Percentiles rank a stretch among this genome's conserved stretches.
Conservation (phyloP, 2,797 vertebrate species). For the Pantherophis alleghaniensis region DNA sequence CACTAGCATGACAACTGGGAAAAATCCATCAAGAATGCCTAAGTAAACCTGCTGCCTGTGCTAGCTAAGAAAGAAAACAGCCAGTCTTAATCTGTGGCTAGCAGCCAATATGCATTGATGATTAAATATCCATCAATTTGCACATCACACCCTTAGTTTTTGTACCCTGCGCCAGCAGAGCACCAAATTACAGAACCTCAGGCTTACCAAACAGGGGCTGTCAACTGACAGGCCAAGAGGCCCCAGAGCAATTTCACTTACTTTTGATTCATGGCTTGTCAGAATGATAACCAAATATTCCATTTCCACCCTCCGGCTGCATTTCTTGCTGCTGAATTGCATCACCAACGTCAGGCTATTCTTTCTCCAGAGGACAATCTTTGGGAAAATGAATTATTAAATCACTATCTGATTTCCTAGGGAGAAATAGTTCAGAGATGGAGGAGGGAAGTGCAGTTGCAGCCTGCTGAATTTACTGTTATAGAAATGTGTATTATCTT, state of each 20-base stretch:
- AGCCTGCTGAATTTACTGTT: not conserved
- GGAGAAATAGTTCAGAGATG: not conserved
- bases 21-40: not conserved
- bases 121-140: conserved; percentile 21
- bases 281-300: conserved; percentile 69
- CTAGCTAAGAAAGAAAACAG: not conserved
- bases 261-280: conserved; percentile 73
- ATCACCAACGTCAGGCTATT: conserved; percentile 38
- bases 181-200: conserved; percentile 36
- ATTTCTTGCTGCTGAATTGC: conserved; percentile 57
- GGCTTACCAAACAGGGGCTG: conserved; percentile 57
- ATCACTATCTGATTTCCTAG: not conserved
- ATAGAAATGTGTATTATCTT: not conserved
- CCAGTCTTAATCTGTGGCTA: not conserved
- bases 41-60: not conserved
- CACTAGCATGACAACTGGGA: not conserved
- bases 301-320: conserved; percentile 62
- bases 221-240: conserved; percentile 53
- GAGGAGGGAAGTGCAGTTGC: not conserved
- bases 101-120: not conserved
- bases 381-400: conserved; percentile 1
- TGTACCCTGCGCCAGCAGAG: not conserved
- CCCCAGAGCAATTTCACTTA: conserved; percentile 64
- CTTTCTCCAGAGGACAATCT: not conserved
- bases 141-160: not conserved